Evolutionary conservation across 2,888 invertebrate species (phyloP).

Genomic region (Apeira syringaria): DNA sequence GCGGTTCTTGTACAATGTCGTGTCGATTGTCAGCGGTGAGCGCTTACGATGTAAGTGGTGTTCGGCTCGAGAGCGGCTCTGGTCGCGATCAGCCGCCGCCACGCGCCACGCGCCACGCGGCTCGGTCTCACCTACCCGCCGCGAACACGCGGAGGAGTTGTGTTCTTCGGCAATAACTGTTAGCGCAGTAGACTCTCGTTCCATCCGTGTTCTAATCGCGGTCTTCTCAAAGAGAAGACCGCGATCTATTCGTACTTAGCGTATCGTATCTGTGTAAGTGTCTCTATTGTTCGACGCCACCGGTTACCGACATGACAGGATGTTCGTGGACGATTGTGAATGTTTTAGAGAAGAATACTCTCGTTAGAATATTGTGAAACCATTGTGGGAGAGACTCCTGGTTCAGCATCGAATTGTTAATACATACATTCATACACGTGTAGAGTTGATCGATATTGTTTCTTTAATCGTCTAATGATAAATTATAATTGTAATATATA

Average conservation of each 20-base stretch:
- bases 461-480: conserved; percentile 73
- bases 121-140: conserved; percentile 1
- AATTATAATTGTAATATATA: conserved; percentile 80
- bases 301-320: conserved; percentile 84
- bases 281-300: conserved; percentile 77
- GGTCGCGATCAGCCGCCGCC: conserved; percentile 36
- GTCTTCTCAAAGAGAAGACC: conserved; percentile 63
- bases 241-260: conserved; percentile 72
- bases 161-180: conserved; percentile 74
- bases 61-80: conserved; percentile 29
- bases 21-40: conserved; percentile 47
- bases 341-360: conserved; percentile 73
- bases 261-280: conserved; percentile 65
- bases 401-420: conserved; percentile 81
- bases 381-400: conserved; percentile 61
- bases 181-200: conserved; percentile 49
- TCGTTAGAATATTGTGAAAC: conserved; percentile 67
- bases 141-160: conserved; percentile 38
- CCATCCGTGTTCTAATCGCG: conserved; percentile 62
- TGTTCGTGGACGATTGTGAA: conserved; percentile 76
- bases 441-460: conserved; percentile 68
- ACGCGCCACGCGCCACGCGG: conserved; percentile 30
- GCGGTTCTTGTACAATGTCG: conserved; percentile 48
- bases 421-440: conserved; percentile 66
- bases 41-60: conserved; percentile 49